Evolutionary conservation across 2,797 vertebrate species (phyloP), one percentile per base, ranked within the genome.

Genomic region (Eospalax fontanierii): DNA sequence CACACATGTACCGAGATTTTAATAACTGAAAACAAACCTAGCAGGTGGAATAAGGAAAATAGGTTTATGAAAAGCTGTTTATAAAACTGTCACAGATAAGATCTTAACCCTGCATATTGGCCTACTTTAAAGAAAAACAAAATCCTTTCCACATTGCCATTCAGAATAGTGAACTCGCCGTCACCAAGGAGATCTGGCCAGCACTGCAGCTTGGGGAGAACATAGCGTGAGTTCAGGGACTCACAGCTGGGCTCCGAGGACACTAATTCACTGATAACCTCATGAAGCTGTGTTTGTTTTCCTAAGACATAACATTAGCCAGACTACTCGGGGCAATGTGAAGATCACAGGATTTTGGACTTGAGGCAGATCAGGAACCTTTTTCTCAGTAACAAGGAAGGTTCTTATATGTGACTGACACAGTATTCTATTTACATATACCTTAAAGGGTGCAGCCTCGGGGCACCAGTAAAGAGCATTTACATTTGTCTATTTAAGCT

Each of bases 381-480:
- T 73, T 82, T 88, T 88, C 93, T 66, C 14, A 75, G 89, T 74
- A 95, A 95, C 91, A 95, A 83, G 83, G 79, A 65, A 33, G 71
- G 87, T 80, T 57, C 87, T 90, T 43, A 40, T 8, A 40, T 16
- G 66, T 8, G 33, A 46, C 0, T 12, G 89, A 76, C 82, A 33
- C 3, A 26, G 74, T 14, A 66, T 43, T 88, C 89, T 89, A 73
- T 90, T 93, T 84, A 70, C 15, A 80, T 35, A 40, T 18, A 35
- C 87, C 28, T 54, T 65, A 57, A 50, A 35, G 74, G 75, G 89
- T 57, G 33, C 85, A 65, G 93, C 30, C 59, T 81, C 74, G 43
- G 66, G 66, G 68, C 0, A 28, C 43, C 43, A 63, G 57, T 2
- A 65, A 90, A 63, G 9, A 65, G n/a, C 4, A 63, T 71, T 68